Evolutionary conservation across 2,888 invertebrate species (phyloP).

Genomic region (Omphaloscelis lunosa): DNA sequence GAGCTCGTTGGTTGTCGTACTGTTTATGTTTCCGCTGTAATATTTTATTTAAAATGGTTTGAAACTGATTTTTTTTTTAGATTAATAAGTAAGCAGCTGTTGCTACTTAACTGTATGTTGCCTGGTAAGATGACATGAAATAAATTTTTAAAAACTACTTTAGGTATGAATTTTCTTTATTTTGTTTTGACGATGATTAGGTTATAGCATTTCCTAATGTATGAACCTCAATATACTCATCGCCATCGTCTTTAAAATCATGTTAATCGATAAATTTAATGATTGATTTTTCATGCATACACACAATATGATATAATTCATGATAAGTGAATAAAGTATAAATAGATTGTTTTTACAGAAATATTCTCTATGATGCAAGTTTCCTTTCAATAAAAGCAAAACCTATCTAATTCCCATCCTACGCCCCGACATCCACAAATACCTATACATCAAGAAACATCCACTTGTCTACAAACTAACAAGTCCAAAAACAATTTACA

Average conservation of each 20-base stretch:
- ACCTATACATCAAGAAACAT: conserved; percentile 58
- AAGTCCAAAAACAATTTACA: conserved; percentile 73
- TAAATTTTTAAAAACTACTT: background rate
- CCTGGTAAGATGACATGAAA: background rate
- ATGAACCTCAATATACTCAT: background rate
- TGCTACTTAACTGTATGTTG: background rate
- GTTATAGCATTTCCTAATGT: background rate
- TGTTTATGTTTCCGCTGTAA: no score
- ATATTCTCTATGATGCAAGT: background rate
- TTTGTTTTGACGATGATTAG: no score
- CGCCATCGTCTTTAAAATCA: background rate
- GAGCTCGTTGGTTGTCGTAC: background rate
- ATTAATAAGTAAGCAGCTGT: background rate
- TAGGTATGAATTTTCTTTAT: background rate
- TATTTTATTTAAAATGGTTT: background rate
- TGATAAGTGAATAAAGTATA: background rate
- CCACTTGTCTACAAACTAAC: conserved; percentile 65
- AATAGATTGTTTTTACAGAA: background rate
- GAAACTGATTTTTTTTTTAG: background rate
- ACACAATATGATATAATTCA: background rate
- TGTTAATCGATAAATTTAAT: background rate
- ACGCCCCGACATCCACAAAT: conserved; percentile 25
- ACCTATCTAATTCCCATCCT: background rate
- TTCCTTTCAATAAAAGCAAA: background rate
- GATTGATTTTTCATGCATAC: background rate